Evolutionary conservation across 2,113 vertebrate genomes (phyloP).

Genomic region (Telmatochromis brachygnathus): DNA sequence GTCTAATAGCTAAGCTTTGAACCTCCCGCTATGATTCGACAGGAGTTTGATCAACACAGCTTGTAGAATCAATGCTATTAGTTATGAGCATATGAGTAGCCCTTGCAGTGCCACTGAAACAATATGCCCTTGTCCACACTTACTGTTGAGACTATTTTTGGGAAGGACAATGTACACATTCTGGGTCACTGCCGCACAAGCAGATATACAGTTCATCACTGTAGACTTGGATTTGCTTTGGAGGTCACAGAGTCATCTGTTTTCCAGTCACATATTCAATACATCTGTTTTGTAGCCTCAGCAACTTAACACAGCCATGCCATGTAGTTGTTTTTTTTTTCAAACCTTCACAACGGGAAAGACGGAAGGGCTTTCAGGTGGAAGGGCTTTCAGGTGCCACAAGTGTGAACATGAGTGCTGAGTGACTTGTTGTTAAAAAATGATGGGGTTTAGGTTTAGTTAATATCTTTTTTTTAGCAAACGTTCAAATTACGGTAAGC

Average conservation of each 20-base stretch:
- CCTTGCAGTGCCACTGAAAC: not conserved
- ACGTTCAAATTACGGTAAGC: not conserved
- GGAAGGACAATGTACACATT: constrained; percentile 30
- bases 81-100: not conserved
- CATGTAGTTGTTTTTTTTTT: not conserved
- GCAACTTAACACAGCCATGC: not conserved
- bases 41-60: constrained; percentile 11
- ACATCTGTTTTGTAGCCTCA: constrained; percentile 33
- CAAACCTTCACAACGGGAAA: not conserved
- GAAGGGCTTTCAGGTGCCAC: not conserved
- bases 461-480: not conserved
- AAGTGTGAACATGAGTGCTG: not conserved
- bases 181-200: constrained; percentile 22
- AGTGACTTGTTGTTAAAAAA: not conserved
- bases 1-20: constrained; percentile 14
- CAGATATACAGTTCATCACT: constrained; percentile 14
- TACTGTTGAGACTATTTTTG: constrained; percentile 20
- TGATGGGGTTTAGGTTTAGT: not conserved
- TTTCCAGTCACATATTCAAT: constrained; percentile 60
- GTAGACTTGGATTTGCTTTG: constrained; percentile 23
- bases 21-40: constrained; percentile 3
- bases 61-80: constrained; percentile 17
- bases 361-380: not conserved
- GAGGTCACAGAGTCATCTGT: constrained; percentile 58
- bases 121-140: constrained; percentile 2